Conservation (phyloP, 2,797 vertebrate genomes). For the Monodelphis domestica region DNA sequence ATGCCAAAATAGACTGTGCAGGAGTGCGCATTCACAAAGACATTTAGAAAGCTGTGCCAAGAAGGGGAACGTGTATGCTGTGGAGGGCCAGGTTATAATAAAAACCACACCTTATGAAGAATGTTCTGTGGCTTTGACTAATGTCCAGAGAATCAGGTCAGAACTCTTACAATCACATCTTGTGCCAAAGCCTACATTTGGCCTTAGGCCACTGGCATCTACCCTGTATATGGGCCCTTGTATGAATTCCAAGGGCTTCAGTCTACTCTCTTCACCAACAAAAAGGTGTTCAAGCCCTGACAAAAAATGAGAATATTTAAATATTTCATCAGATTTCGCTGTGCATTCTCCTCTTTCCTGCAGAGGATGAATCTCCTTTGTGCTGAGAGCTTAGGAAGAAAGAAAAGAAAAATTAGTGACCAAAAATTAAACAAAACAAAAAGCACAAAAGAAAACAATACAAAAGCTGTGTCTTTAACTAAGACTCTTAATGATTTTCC, state of each 20-base stretch:
- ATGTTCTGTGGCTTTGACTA: slow-evolving; percentile 58
- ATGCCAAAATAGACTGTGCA: slow-evolving; percentile 45
- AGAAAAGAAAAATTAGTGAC: neutral
- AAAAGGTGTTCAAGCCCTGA: slow-evolving; percentile 48
- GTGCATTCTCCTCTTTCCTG: slow-evolving; percentile 19
- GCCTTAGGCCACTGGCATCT: slow-evolving; percentile 27
- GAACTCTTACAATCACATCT: slow-evolving; percentile 55
- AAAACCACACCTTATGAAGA: slow-evolving; percentile 61
- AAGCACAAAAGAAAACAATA: neutral
- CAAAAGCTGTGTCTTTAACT: slow-evolving; percentile 46
- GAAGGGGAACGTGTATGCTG: slow-evolving; percentile 22
- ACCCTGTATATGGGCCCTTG: slow-evolving; percentile 29
- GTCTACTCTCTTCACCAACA: slow-evolving; percentile 49
- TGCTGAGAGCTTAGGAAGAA: neutral
- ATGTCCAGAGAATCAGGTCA: slow-evolving; percentile 58
- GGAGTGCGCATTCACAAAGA: slow-evolving; percentile 47
- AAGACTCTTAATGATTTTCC: slow-evolving; percentile 64
- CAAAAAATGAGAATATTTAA: slow-evolving; percentile 52
- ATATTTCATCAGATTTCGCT: slow-evolving; percentile 41
- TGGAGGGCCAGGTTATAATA: slow-evolving; percentile 65
- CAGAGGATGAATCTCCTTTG: slow-evolving; percentile 54
- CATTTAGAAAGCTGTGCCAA: slow-evolving; percentile 50
- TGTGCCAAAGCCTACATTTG: slow-evolving; percentile 70
- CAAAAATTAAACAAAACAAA: too few species aligned
- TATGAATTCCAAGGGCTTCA: slow-evolving; percentile 31